Base-by-base conservation (phyloP, 2,113 vertebrate genomes). In the Tichodroma muraria region DNA sequence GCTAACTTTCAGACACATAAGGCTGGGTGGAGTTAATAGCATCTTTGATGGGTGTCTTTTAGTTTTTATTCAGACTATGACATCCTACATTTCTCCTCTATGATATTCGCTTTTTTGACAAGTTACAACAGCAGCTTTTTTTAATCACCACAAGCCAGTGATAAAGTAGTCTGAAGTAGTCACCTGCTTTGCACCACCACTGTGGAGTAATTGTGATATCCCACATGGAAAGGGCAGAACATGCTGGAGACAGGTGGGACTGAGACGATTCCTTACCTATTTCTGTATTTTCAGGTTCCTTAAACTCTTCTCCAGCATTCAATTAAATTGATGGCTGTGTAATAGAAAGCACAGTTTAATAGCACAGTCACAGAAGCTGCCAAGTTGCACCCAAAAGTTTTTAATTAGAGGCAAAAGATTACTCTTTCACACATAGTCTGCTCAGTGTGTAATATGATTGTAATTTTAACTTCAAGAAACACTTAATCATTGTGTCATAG, bases 191-290 rank as follows among this genome's bases (percentile, higher is more conserved):
- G 44, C 40, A 49, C 3, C 11, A 6, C 18, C 19, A 31, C 20
- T 60, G 7, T 31, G 22, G 24, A 56, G 11, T 45, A 53, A 35
- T 11, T 19, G 17, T 17, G 38, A 42, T 25, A 59, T 23, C 24
- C 15, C 20, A 37, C 0, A 4, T 20, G 11, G 49, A 22, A 88
- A 56, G 10, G 52, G 25, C 9, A 79, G 66, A 70, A 45, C 6
- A 8, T 40, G 5, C 28, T 80, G 33, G 47, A 85, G 30, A 30
- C 38, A 70, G 10, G 27, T 8, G 6, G 30, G 28, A 64, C 52
- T 38, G 27, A 54, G 9, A 31, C 0, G 0, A 13, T 15, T 59
- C 23, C 27, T 31, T 37, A 52, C 3, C 10, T 37, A 14, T 71
- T 83, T 70, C 38, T 50, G 4, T 27, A 21, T 66, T 95, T 91